Percentiles rank a stretch among this genome's conserved stretches.
phyloP scores from a whole-genome alignment of 2,113 vertebrate species.

The Ammospiza nelsoni region DNA sequence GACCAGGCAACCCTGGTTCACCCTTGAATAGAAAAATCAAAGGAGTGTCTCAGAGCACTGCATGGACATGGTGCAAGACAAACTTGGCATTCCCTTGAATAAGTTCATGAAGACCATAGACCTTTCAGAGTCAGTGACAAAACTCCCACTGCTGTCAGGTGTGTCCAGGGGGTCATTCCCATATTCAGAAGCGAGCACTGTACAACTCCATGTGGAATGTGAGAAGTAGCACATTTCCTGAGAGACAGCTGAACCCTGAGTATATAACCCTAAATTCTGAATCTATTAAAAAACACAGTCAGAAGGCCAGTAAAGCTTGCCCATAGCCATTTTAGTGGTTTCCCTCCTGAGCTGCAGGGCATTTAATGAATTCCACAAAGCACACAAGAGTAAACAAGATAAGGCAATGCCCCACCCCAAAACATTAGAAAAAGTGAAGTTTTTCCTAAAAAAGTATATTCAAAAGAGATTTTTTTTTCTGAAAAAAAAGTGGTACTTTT shows the following conservation, averaged over 20 bases:
- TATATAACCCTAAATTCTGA: neutral
- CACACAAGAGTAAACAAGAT: neutral
- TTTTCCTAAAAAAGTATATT: neutral
- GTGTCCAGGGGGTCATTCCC: neutral
- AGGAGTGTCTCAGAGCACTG: neutral
- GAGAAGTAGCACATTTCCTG: neutral
- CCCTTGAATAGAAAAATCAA: slow-evolving; percentile 71
- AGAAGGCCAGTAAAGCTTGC: neutral
- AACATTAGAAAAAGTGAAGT: neutral
- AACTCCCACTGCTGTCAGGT: neutral
- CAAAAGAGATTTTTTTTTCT: neutral
- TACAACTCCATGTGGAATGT: neutral
- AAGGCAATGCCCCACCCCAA: neutral
- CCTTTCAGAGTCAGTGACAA: neutral
- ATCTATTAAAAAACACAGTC: neutral
- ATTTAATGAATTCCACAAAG: neutral
- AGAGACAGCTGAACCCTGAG: neutral
- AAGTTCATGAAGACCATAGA: neutral
- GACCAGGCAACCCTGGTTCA: slow-evolving; percentile 83
- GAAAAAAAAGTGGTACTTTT: neutral
- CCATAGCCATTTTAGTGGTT: neutral
- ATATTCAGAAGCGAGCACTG: neutral
- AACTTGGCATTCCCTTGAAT: neutral
- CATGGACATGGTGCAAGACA: neutral
- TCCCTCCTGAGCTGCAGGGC: neutral